Percentiles rank a stretch among this genome's conserved stretches.
Conservation (phyloP, 2,888 invertebrate genomes). For the Drosophila cracens region DNA sequence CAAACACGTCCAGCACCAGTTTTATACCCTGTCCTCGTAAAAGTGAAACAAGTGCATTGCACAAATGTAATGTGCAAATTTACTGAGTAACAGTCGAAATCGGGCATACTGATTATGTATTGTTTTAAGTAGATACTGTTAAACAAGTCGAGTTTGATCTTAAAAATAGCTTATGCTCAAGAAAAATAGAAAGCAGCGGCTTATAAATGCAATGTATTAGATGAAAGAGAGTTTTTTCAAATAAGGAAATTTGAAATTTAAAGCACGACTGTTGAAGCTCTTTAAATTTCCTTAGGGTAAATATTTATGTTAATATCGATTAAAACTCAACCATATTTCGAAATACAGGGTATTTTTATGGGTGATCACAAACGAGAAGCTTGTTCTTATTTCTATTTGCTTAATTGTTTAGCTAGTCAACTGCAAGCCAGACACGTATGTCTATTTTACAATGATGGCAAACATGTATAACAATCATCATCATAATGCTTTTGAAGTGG, state of each 20-base stretch:
- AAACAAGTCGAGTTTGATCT: not conserved
- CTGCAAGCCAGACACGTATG: conserved; percentile 69
- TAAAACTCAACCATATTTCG: not conserved
- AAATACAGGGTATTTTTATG: not conserved
- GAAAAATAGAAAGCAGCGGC: no score
- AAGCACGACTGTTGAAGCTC: not conserved
- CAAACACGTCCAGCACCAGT: conserved; percentile 29
- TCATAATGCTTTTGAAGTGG: conserved; percentile 65
- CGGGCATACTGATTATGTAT: not conserved
- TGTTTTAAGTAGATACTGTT: not conserved
- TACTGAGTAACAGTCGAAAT: not conserved
- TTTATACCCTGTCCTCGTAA: conserved; percentile 13
- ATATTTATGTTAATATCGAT: not conserved
- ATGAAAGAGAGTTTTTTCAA: not conserved
- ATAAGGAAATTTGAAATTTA: not conserved
- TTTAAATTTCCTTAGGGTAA: not conserved
- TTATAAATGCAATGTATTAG: not conserved
- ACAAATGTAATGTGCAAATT: not conserved
- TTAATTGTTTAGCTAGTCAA: conserved; percentile 45
- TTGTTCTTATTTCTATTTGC: conserved; percentile 15
- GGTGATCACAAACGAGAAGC: not conserved
- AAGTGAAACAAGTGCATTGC: not conserved
- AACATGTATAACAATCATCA: conserved; percentile 74
- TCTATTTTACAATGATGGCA: conserved; percentile 68
- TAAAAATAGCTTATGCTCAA: no score